Evolutionary conservation across 1,140 invertebrate species (phyloP), one percentile per base, ranked within the genome.

Genomic region (Trichogramma pretiosum): DNA sequence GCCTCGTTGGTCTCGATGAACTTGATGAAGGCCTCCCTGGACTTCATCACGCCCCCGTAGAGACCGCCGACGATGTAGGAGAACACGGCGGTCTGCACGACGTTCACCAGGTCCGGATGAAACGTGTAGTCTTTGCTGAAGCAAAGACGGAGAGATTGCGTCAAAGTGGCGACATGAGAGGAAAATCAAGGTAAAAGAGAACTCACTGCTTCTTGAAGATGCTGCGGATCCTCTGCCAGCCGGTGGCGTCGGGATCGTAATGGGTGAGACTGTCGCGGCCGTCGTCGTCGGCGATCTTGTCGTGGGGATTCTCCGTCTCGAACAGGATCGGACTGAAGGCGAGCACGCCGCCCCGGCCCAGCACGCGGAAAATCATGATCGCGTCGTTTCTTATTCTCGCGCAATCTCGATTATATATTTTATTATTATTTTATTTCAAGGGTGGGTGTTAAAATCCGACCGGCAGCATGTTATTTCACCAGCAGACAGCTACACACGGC

Each of bases 1-100:
- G 82, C 84, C 68, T 85, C 73, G 71, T 88, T 87, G 39, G 75
- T 81, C 60, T 79, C 75, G 53, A 85, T 80, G 55, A 87, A 87
- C 43, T 79, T 72, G n/a, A 79, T 34, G 53, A 81, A 81, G 16
- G 80, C 76, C 2, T 57, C 55, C 56, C 72, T 70, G n/a, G 79
- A 78, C 54, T 71, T 60, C 11, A 67, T 55, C 53, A 81, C 60
- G 37, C 81, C 84, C 26, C 84, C 85, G 52, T 82, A 72, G 17
- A 76, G 50, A 1, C 63, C 75, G 34, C 84, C 83, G 33, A 77
- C 30, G 33, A 84, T 70, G 4, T 68, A 50, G 37, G 79, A 79
- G 38, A 68, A 50, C 16, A 76, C 54, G 7, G 74, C 66, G 14
- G 75, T 70, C 59, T 83, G 78, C 8, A 75, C 55, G 2, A 81